Base-by-base conservation (phyloP, 1,140 invertebrate species). In the Tetramorium alpestre region DNA sequence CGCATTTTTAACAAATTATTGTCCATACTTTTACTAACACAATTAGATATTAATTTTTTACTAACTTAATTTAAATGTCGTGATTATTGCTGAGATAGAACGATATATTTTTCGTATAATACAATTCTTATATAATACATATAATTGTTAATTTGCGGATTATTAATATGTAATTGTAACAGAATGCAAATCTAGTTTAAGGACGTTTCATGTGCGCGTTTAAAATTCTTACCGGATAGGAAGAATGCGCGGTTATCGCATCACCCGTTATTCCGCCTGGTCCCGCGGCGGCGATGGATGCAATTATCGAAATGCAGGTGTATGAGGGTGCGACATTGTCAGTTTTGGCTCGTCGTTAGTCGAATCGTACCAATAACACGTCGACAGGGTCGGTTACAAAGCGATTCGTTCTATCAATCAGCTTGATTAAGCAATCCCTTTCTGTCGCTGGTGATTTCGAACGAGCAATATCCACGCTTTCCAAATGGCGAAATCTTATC, bases 261-360 rank as follows among this genome's bases (percentile, higher is more conserved):
- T 51, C 22, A 56, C 33, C 22, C 77, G 77, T 18, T 81, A 69
- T 56, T 56, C 13, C 44, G 11, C 6, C 33, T n/a, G 25, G 22
- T 67, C 11, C 33, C 22, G 13, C 16, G 3, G 22, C 51, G 58
- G 44, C 18, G 18, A 44, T 51, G 25, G 22, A 81, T 81, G 77
- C 64, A 81, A 81, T 81, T 81, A 81, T 81, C 64, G 77, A 81
- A 81, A 81, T 81, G 77, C 77, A 81, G 77, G 62, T 81, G 16
- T 22, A 81, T 38, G 13, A 25, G 62, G 77, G 33, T 69, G 64
- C 62, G 77, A 81, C 64, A 69, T 81, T 65, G 44, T 80, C 64
- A 41, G 49, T 81, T 81, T 81, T 49, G 77, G 49, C 38, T 81
- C 33, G 64, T 81, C 64, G 77, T 81, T 81, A 81, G 77, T 56